phyloP scores from a whole-genome alignment of 53 echinoderm and acorn worm genomes.

The Henricia sp. region DNA sequence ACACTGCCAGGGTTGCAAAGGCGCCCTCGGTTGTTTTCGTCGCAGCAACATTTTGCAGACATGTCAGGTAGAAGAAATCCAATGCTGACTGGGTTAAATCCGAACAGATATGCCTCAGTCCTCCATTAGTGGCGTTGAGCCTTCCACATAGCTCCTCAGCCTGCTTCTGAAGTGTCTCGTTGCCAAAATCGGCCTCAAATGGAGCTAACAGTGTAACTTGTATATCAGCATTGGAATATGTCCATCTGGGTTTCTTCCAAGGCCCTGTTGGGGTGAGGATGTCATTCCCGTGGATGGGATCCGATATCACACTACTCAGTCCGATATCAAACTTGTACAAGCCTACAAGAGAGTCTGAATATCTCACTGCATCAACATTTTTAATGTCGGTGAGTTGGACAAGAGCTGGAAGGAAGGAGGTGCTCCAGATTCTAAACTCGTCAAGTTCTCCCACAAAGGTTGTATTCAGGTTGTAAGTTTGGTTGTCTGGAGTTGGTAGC shows the following conservation, averaged over 20 bases:
- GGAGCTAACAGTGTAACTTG: conserved; percentile 42
- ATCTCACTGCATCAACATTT: conserved; percentile 59
- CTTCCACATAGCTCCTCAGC: conserved; percentile 64
- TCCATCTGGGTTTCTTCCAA: conserved; percentile 78
- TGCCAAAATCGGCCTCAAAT: conserved; percentile 55
- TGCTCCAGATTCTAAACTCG: conserved; percentile 80
- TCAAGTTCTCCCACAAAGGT: conserved; percentile 84
- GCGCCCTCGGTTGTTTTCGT: conserved; percentile 63
- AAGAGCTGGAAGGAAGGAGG: conserved; percentile 75
- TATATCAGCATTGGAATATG: conserved; percentile 74
- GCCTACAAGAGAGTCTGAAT: conserved; percentile 39
- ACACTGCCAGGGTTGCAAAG: conserved; percentile 51
- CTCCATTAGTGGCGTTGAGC: conserved; percentile 32
- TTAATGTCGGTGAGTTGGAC: conserved; percentile 58
- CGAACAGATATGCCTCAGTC: conserved; percentile 43
- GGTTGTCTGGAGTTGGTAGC: conserved; percentile 68
- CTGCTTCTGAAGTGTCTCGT: conserved; percentile 45
- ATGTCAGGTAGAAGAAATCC: conserved; percentile 82
- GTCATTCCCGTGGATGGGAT: conserved; percentile 60
- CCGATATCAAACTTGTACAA: conserved; percentile 81
- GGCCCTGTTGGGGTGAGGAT: conserved; percentile 65
- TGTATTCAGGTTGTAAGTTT: conserved; percentile 47
- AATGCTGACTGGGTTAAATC: conserved; percentile 54
- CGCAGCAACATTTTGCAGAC: conserved; percentile 66
- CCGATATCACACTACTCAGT: conserved; percentile 36